Evolutionary conservation across 92 coral and sea anemone species (phyloP), one percentile per base, ranked within the genome.

Genomic region (Pocillopora meandrina): DNA sequence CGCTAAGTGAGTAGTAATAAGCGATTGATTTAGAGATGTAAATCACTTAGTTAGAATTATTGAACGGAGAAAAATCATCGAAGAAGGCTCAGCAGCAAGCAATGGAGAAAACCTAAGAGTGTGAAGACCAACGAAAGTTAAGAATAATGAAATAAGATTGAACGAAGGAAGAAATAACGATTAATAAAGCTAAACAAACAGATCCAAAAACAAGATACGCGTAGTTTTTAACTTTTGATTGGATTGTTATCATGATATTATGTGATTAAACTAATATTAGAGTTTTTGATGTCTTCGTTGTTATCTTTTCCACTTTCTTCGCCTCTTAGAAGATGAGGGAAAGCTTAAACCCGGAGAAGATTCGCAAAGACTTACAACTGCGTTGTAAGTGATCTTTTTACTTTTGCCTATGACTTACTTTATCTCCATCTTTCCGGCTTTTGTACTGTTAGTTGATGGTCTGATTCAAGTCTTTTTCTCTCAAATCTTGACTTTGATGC

Each of bases 311-410:
- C 49, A 17, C 56, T 20, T 56, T 75, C 12, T 19, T 73, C 49
- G 49, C 72, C 47, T 17, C 47, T 74, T 74, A 83, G 86, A 42
- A 42, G 52, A 42, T 7, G 52, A n/a, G 13, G 64, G 12, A 35
- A 67, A 26, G 35, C 35, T 74, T 1, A 71, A 83, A n/a, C 34
- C 10, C 23, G 74, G 64, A 21, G 86, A 73, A 55, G 86, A 83
- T 61, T 49, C 80, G 23, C 86, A 64, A 21, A 91, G 84, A 64
- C 91, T 91, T n/a, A 91, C 94, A 12, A 91, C 94, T 21, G 94
- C 94, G 23, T 85, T 20, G 94, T 91, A 80, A 47, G 87, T 14
- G 70, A 59, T 14, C 16, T 18, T 2, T 15, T 65, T 67, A 52
- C 52, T 62, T 10, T 62, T 77, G 14, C 11, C 36, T 0, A 16